These are phyloP conservation scores for Gymnoscopelus microlampas DNA, from an alignment of 2,797 vertebrate genomes.

Conservation along the genomic window DNA sequence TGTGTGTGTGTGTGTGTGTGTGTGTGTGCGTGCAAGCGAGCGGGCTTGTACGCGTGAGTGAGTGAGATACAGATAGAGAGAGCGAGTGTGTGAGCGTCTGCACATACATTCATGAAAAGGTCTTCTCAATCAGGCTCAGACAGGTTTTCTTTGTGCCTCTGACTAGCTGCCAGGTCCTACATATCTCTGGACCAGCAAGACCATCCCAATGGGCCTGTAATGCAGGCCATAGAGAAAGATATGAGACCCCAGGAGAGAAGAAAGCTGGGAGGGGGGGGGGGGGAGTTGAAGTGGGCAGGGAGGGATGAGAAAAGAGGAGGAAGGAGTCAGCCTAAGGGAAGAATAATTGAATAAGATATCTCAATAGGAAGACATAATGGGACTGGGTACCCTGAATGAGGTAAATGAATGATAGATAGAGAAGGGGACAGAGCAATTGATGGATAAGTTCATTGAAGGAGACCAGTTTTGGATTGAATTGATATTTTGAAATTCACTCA, in stretches of 20 bases:
- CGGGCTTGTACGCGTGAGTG: background rate
- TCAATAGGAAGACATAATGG: conserved; percentile 17
- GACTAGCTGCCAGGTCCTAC: conserved; percentile 9
- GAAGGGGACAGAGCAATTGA: background rate
- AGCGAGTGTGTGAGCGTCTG: background rate
- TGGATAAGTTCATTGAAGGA: conserved; percentile 35
- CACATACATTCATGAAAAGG: background rate
- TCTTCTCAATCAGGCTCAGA: background rate
- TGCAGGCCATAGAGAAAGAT: conserved; percentile 8
- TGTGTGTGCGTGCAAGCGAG: background rate
- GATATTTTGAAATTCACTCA: conserved; percentile 37
- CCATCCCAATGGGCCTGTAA: background rate
- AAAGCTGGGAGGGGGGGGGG: background rate
- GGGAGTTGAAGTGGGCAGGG: background rate
- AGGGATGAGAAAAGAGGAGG: background rate
- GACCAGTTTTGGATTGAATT: conserved; percentile 30
- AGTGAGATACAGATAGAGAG: too few species aligned
- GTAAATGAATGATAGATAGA: conserved; percentile 26
- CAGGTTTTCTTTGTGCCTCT: conserved; percentile 18
- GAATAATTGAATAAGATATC: conserved; percentile 26
- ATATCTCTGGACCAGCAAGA: conserved; percentile 19
- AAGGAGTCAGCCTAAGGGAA: conserved; percentile 5
- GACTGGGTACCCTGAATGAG: conserved; percentile 20
- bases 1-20: too few species aligned
- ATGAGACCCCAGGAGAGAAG: conserved; percentile 1